phyloP scores from a whole-genome alignment of 2,888 invertebrate genomes.

The Acanthopleura granulata region DNA sequence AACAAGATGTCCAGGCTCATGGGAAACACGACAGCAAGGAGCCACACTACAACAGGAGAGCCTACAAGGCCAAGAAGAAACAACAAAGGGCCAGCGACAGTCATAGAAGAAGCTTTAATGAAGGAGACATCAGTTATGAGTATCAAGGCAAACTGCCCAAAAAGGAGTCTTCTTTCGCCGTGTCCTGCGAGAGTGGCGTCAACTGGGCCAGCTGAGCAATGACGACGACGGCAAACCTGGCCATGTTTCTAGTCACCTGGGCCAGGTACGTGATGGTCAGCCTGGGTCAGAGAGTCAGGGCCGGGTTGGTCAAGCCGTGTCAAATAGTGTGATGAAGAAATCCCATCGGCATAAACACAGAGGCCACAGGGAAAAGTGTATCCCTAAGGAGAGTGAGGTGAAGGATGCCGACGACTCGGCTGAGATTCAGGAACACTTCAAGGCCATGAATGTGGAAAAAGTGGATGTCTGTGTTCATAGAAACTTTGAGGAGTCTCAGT shows the following conservation, averaged over 20 bases:
- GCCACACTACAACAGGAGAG: background rate
- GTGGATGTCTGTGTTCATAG: slow-evolving; percentile 14
- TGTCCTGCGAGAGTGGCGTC: slow-evolving; percentile 63
- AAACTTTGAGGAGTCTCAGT: slow-evolving; percentile 2
- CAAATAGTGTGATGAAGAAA: slow-evolving; percentile 10
- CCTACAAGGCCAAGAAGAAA: slow-evolving; percentile 12
- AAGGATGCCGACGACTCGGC: background rate
- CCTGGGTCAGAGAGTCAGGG: slow-evolving; percentile 14
- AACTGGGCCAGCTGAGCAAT: slow-evolving; percentile 56
- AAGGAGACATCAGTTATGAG: slow-evolving; percentile 54
- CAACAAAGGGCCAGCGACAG: background rate
- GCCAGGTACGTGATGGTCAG: background rate
- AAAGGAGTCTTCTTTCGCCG: slow-evolving; percentile 49
- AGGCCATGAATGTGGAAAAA: background rate
- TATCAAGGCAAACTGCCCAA: slow-evolving; percentile 57
- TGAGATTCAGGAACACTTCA: background rate
- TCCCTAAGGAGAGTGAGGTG: slow-evolving; percentile 6
- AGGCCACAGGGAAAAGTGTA: slow-evolving; percentile 13
- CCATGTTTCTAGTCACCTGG: background rate
- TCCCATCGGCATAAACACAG: slow-evolving; percentile 10
- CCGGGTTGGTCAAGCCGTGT: background rate
- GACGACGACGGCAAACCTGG: slow-evolving; percentile 25
- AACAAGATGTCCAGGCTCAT: background rate
- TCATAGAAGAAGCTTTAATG: slow-evolving; percentile 11
- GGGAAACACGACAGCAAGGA: background rate